These are phyloP conservation scores for Apamea epomidion DNA, from an alignment of 2,888 invertebrate genomes.

Conservation along the genomic window DNA sequence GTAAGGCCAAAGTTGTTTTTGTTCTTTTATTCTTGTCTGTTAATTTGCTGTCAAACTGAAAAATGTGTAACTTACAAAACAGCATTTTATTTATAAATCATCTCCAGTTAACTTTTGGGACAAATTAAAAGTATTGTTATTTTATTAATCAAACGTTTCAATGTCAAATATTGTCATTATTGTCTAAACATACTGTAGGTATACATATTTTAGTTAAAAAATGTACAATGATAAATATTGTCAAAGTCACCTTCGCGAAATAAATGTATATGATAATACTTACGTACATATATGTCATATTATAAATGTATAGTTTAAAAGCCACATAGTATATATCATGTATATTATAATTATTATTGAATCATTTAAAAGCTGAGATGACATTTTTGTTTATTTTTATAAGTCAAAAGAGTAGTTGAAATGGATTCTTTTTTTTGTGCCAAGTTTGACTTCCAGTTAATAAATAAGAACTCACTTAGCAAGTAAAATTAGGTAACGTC, in stretches of 20 bases:
- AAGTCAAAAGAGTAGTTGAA: not conserved
- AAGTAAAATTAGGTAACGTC: not conserved
- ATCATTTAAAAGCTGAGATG: not conserved
- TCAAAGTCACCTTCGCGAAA: constrained; percentile 85
- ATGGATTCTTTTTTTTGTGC: not conserved
- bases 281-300: constrained; percentile 9
- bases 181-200: constrained; percentile 54
- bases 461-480: not conserved
- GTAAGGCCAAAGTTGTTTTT: not conserved
- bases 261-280: constrained; percentile 34
- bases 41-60: constrained; percentile 10
- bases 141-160: not conserved
- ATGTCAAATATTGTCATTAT: constrained; percentile 48
- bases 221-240: constrained; percentile 79
- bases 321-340: not conserved
- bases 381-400: constrained; percentile 33
- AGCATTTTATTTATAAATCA: not conserved
- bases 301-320: constrained; percentile 12
- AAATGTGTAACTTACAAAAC: not conserved
- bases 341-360: constrained; percentile 3
- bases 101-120: not conserved
- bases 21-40: constrained; percentile 12
- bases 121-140: not conserved
- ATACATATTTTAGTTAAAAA: constrained; percentile 49
- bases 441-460: not conserved